Evolutionary conservation across 2,113 vertebrate genomes (phyloP), one percentile per base, ranked within the genome.

Genomic region (Lutjanus erythropterus): DNA sequence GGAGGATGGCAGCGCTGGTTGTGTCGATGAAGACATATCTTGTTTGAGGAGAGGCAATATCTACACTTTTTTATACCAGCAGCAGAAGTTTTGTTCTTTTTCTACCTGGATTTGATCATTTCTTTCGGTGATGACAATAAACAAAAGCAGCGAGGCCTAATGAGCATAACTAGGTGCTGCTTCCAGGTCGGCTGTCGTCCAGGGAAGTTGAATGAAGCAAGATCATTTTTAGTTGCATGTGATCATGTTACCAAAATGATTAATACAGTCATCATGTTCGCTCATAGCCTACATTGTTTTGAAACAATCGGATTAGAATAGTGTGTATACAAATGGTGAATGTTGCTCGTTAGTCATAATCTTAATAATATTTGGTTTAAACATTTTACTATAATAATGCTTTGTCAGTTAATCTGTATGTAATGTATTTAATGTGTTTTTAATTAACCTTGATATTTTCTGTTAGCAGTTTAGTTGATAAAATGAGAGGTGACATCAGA

Each of bases 1-100:
- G 67, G 74, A 83, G 61, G 71, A 61, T 76, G 66, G 61, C 70
- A 55, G 49, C 4, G 23, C 47, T 65, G 35, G 62, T 62, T 69
- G 69, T 65, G 59, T 84, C 49, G 27, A 73, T 77, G 70, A 84
- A 64, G 67, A 70, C 49, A 31, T 21, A 56, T 81, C 75, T 46
- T 71, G 11, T 78, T 64, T 72, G 16, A 60, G 52, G 33, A 49
- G n/a, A 88, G 44, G 31, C 19, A 33, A 62, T 58, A 53, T 27
- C 12, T 65, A 53, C 41, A 53, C 53, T 76, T 21, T 76, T 65
- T 58, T 73, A 70, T 35, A 41, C 1, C 8, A 71, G 31, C 53
- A 75, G 75, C n/a, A 35, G 21, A 60, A 8, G 6, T 46, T 58
- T 47, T 60, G 21, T 37, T 58, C 6, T 69, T 33, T 65, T 78